Conservation (phyloP, 2,888 invertebrate species). For the Drosophila meridionalis region DNA sequence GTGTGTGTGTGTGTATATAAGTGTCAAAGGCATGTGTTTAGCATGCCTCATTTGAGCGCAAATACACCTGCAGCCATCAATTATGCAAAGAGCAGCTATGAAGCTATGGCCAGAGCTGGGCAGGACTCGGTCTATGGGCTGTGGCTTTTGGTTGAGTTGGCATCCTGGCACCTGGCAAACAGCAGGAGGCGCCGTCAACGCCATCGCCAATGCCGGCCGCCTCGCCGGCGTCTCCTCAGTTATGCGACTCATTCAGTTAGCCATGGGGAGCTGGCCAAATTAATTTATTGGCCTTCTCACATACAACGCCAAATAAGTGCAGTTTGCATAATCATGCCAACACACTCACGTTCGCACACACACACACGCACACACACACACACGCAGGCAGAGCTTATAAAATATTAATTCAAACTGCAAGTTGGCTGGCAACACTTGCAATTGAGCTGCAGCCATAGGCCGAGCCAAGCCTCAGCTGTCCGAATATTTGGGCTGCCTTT, state of each 20-base stretch:
- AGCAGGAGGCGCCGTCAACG: slow-evolving; percentile 46
- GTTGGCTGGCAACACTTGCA: slow-evolving; percentile 66
- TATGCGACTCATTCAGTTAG: slow-evolving; percentile 43
- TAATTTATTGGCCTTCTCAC: slow-evolving; percentile 76
- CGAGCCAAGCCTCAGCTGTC: slow-evolving; percentile 5
- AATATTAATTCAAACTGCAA: slow-evolving; percentile 78
- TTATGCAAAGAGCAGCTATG: slow-evolving; percentile 71
- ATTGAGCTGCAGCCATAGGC: slow-evolving; percentile 32
- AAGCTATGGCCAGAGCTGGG: slow-evolving; percentile 2
- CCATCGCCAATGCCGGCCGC: slow-evolving; percentile 20
- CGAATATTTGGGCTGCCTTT: slow-evolving; percentile 30
- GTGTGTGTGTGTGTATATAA: slow-evolving; percentile 49
- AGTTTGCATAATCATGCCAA: slow-evolving; percentile 74
- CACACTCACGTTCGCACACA: slow-evolving; percentile 17
- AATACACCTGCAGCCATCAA: slow-evolving; percentile 82
- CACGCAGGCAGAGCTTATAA: slow-evolving; percentile 49
- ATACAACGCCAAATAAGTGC: slow-evolving; percentile 74
- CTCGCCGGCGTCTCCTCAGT: slow-evolving; percentile 29
- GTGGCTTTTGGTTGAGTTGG: slow-evolving; percentile 9
- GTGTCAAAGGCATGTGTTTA: slow-evolving; percentile 80
- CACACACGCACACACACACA: slow-evolving; percentile 11
- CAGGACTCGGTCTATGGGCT: neutral
- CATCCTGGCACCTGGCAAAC: slow-evolving; percentile 12
- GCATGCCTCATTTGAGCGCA: slow-evolving; percentile 78
- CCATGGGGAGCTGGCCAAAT: slow-evolving; percentile 58